These are phyloP conservation scores for Epicauta chinensis DNA, from an alignment of 1,140 invertebrate genomes.

Conservation along the genomic window DNA sequence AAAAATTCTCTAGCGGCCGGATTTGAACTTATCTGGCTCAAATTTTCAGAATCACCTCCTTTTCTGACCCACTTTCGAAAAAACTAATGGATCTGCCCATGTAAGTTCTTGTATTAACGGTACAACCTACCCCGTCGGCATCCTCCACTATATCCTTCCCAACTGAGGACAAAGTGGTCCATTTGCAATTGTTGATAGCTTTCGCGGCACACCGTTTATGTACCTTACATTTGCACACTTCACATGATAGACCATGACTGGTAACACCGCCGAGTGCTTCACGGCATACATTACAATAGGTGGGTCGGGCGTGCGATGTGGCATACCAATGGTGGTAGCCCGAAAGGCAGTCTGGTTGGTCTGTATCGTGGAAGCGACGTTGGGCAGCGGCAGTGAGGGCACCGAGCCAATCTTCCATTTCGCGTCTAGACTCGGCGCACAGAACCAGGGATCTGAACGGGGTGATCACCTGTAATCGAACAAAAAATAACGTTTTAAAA, in stretches of 20 bases:
- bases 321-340: conserved; percentile 92
- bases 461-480: conserved; percentile 71
- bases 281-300: conserved; percentile 93
- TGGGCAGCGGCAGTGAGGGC: conserved; percentile 66
- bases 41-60: too few relatives aligned
- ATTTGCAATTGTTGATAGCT: conserved; percentile 92
- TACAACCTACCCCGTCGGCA: conserved; percentile 78
- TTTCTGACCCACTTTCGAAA: too few relatives aligned
- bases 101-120: too few relatives aligned
- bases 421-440: conserved; percentile 70
- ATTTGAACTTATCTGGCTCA: too few relatives aligned
- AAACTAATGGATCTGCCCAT: too few relatives aligned
- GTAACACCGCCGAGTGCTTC: conserved; percentile 89
- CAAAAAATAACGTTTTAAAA: neutral
- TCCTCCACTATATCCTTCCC: conserved; percentile 92
- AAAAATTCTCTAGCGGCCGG: too few relatives aligned
- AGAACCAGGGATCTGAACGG: conserved; percentile 75
- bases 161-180: conserved; percentile 89
- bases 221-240: conserved; percentile 95
- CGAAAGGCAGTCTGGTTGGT: conserved; percentile 67
- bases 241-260: conserved; percentile 90
- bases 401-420: conserved; percentile 88
- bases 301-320: conserved; percentile 88
- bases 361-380: conserved; percentile 54
- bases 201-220: conserved; percentile 90